These are phyloP conservation scores for Brachirus orientalis DNA, from an alignment of 2,113 vertebrate genomes.

Conservation along the genomic window DNA sequence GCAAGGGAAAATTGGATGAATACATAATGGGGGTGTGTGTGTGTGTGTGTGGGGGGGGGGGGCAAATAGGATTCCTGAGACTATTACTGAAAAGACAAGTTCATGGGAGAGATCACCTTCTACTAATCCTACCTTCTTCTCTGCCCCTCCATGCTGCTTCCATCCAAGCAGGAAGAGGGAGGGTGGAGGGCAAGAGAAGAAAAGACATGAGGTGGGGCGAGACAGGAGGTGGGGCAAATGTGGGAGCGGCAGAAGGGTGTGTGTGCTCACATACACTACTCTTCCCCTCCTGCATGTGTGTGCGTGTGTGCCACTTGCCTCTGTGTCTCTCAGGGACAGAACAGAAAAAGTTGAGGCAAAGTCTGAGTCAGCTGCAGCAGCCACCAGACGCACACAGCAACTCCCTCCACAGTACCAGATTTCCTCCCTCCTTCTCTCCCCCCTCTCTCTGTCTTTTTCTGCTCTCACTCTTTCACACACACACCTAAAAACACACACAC, in stretches of 20 bases:
- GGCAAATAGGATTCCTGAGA: slow-evolving; percentile 71
- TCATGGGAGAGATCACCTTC: slow-evolving; percentile 52
- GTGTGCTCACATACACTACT: slow-evolving; percentile 72
- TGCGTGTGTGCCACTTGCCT: slow-evolving; percentile 66
- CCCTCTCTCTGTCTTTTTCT: slow-evolving; percentile 18
- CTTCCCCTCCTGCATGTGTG: slow-evolving; percentile 55
- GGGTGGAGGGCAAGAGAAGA: slow-evolving; percentile 31
- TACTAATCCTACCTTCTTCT: background rate
- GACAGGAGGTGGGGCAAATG: slow-evolving; percentile 65
- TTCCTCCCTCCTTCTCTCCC: slow-evolving; percentile 8
- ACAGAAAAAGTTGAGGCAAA: slow-evolving; percentile 79
- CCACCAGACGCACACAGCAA: slow-evolving; percentile 56
- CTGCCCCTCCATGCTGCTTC: background rate
- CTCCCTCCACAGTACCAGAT: slow-evolving; percentile 56
- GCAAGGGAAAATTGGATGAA: too few relatives aligned
- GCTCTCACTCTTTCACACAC: slow-evolving; percentile 13
- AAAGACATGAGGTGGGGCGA: slow-evolving; percentile 37
- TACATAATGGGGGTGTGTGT: too few relatives aligned
- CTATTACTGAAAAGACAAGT: slow-evolving; percentile 49
- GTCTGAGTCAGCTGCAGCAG: slow-evolving; percentile 68
- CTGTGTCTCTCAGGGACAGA: slow-evolving; percentile 60
- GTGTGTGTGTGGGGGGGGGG: too few relatives aligned
- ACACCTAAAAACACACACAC: background rate
- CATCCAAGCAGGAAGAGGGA: slow-evolving; percentile 22
- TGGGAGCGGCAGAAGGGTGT: slow-evolving; percentile 78